phyloP scores from a whole-genome alignment of 1,140 invertebrate genomes.

The Elysia chlorotica region DNA sequence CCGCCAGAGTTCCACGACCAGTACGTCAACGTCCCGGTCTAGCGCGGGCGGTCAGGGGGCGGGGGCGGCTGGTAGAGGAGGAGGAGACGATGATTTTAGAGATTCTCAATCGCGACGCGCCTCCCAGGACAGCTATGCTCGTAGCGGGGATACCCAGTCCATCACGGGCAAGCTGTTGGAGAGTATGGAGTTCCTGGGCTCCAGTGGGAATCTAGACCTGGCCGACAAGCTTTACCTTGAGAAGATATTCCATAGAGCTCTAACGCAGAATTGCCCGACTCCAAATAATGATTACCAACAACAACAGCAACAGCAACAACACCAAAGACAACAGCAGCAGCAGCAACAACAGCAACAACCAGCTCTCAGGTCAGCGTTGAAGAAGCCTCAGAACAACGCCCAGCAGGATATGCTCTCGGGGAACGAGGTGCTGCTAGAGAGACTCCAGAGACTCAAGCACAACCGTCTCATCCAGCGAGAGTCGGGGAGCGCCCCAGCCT shows the following conservation, averaged over 20 bases:
- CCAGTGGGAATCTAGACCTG: constrained; percentile 22
- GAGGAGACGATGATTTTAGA: too few relatives aligned
- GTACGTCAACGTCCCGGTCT: constrained; percentile 27
- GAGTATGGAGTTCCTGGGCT: constrained; percentile 24
- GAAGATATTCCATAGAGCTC: constrained; percentile 25
- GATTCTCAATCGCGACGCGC: too few relatives aligned
- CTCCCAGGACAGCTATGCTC: too few relatives aligned
- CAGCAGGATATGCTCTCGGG: too few relatives aligned
- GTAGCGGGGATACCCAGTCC: not conserved
- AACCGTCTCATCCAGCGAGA: not conserved
- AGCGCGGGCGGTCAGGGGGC: too few relatives aligned
- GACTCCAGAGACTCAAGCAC: not conserved
- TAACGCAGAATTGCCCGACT: constrained; percentile 27
- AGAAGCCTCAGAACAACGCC: too few relatives aligned
- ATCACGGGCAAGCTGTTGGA: constrained; percentile 12
- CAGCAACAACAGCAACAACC: too few relatives aligned
- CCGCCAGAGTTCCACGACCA: constrained; percentile 29
- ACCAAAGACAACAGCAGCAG: too few relatives aligned
- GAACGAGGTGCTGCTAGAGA: not conserved
- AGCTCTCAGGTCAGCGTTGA: too few relatives aligned
- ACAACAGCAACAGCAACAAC: too few relatives aligned
- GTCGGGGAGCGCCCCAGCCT: not conserved
- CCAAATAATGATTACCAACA: too few relatives aligned
- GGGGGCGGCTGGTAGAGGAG: too few relatives aligned
- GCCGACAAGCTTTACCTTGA: constrained; percentile 23